Conservation (phyloP, 2,888 invertebrate genomes). For the Operophtera brumata region DNA sequence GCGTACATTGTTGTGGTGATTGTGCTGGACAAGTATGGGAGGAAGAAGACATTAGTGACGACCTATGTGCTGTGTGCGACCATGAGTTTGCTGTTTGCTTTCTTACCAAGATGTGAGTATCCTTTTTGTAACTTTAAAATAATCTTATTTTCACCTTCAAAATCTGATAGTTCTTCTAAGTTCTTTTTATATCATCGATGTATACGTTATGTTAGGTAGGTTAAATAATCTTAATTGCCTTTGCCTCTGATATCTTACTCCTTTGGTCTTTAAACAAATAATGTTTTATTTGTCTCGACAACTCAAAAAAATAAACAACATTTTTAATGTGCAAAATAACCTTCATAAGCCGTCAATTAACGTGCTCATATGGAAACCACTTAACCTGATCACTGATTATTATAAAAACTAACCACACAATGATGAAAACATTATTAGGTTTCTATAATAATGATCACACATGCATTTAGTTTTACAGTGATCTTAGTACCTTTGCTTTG, state of each 20-base stretch:
- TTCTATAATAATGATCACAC: too few relatives aligned
- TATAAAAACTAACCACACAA: constrained; percentile 7
- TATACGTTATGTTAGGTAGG: too few relatives aligned
- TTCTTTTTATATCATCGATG: too few relatives aligned
- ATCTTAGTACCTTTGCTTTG: too few relatives aligned
- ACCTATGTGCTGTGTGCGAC: constrained; percentile 83
- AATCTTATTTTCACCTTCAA: background rate
- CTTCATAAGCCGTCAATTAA: background rate
- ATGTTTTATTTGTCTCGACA: background rate
- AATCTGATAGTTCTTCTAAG: background rate
- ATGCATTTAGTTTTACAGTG: too few relatives aligned
- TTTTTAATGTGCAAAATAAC: constrained; percentile 5
- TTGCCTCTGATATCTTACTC: background rate
- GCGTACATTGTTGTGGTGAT: constrained; percentile 85
- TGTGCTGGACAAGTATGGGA: constrained; percentile 83
- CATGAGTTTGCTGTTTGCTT: constrained; percentile 82
- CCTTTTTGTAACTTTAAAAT: background rate
- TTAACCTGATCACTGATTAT: constrained; percentile 8
- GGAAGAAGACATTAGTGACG: constrained; percentile 82
- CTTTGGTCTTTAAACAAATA: background rate
- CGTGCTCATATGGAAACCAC: constrained; percentile 2
- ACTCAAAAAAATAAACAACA: background rate
- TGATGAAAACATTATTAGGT: background rate
- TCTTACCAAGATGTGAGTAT: constrained; percentile 80
- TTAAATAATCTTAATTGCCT: background rate